Base-by-base conservation (phyloP, 2,113 vertebrate species). In the Calidris pugnax region DNA sequence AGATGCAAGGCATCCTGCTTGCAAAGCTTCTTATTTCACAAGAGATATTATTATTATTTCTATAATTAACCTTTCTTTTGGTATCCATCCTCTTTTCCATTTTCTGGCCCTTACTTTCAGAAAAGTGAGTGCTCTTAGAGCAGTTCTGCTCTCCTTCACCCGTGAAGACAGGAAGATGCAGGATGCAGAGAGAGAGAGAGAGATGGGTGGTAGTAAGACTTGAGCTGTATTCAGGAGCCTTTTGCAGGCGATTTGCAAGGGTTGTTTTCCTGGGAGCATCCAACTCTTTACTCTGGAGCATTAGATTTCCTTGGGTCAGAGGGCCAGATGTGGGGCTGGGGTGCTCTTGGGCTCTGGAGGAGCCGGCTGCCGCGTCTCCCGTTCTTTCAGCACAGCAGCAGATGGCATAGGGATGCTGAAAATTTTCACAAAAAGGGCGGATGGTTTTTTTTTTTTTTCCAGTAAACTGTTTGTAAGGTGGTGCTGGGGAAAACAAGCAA, bases 51-150 rank as follows among this genome's bases (percentile, higher is more conserved):
- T 87, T 79, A 64, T 75, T 91, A 39, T 78, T 76, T 79, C 79
- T 85, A 4, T 84, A 95, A 87, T 84, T 81, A 75, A 41, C 33
- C 53, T 89, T 87, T 74, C 76, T 92, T 81, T 35, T 64, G 33
- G 12, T 87, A 60, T 75, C 68, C 39, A 57, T 91, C 72, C 57
- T 56, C 0, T 93, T 87, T 85, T 93, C 77, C 56, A 20, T 80
- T 84, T 80, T 59, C 35, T 87, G 73, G 81, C 76, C 83, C 33
- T 77, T 69, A 15, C 33, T 69, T 90, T 78, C 51, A 75, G 72
- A n/a, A n/a, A 55, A 30, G 67, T 18, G 64, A 72, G 56, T 26
- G 77, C 48, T 93, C 76, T 82, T 53, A 43, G 53, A 60, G 86
- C 60, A 53, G 68, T 14, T 13, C 79, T 57, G 43, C 66, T 71